These are phyloP conservation scores for Lasioglossum pauxillum DNA, from an alignment of 2,888 invertebrate species.

Conservation along the genomic window DNA sequence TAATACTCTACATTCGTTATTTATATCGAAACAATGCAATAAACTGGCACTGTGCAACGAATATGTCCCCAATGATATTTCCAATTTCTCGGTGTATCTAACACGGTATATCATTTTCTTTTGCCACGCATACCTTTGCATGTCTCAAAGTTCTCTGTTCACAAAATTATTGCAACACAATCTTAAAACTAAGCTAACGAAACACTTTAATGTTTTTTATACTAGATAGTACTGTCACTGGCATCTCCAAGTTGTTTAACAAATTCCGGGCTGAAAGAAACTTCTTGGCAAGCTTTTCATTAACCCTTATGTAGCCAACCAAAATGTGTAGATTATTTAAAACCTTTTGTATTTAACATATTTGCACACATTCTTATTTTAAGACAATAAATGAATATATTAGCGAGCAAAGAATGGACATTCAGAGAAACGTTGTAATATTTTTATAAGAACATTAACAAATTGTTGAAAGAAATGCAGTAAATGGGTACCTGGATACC, in stretches of 20 bases:
- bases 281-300: neutral
- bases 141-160: conserved; percentile 12
- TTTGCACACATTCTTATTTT: no score
- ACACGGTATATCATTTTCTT: neutral
- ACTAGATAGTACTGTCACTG: neutral
- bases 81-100: conserved; percentile 15
- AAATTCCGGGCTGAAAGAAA: neutral
- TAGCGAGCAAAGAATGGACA: no score
- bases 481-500: no score
- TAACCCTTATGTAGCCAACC: neutral
- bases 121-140: conserved; percentile 13
- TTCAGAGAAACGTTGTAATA: no score
- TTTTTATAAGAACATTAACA: no score
- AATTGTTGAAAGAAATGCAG: no score
- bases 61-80: conserved; percentile 18
- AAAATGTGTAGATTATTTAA: no score
- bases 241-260: neutral
- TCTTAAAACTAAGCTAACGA: conserved; percentile 16
- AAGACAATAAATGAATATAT: no score
- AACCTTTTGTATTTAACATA: no score
- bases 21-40: conserved; percentile 35
- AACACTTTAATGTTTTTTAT: conserved; percentile 5
- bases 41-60: conserved; percentile 45
- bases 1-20: conserved; percentile 17
- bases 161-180: conserved; percentile 22